Percentiles rank a stretch among this genome's conserved stretches.
Evolutionary conservation across 2,888 invertebrate genomes (phyloP).

Genomic region (Lasius fuliginosus): DNA sequence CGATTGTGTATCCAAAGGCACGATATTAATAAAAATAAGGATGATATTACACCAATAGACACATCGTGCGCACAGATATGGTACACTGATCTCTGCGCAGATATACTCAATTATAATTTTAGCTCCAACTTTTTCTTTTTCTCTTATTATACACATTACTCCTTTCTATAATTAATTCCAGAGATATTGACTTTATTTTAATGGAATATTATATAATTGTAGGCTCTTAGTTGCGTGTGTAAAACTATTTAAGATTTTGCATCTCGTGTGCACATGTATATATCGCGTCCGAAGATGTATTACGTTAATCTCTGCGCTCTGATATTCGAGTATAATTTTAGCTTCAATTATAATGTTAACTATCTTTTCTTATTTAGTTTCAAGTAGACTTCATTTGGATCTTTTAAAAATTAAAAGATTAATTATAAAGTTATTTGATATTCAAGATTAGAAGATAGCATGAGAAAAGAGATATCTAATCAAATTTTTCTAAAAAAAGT

Average conservation of each 20-base stretch:
- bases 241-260: constrained; percentile 18
- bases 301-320: neutral
- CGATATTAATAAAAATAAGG: constrained; percentile 50
- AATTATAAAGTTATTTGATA: neutral
- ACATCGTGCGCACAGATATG: neutral
- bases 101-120: constrained; percentile 24
- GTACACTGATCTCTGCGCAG: constrained; percentile 1
- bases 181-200: constrained; percentile 15
- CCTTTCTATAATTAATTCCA: neutral
- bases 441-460: constrained; percentile 8
- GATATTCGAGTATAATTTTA: neutral
- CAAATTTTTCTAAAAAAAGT: neutral
- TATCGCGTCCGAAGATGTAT: neutral
- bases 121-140: neutral
- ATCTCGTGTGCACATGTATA: neutral
- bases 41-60: constrained; percentile 6
- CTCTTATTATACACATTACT: neutral
- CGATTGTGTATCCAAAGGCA: constrained; percentile 45
- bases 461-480: neutral
- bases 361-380: neutral
- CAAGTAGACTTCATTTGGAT: neutral
- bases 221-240: constrained; percentile 1
- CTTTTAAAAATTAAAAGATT: neutral
- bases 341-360: neutral
- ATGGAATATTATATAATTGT: constrained; percentile 23